These are phyloP conservation scores for Ranitomeya variabilis DNA, from an alignment of 2,113 vertebrate species.

Conservation along the genomic window DNA sequence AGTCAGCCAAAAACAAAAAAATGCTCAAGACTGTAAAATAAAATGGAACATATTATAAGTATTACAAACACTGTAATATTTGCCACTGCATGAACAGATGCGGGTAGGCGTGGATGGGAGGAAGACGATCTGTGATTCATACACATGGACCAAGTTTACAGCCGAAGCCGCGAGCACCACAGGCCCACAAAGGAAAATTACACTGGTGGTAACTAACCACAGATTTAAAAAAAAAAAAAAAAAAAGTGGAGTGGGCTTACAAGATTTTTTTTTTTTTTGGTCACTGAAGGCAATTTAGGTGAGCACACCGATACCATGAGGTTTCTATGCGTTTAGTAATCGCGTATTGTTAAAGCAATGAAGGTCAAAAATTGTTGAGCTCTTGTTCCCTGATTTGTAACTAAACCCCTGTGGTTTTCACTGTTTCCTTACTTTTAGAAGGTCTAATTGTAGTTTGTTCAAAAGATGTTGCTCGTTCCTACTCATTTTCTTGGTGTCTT, in stretches of 20 bases:
- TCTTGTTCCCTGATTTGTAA: neutral
- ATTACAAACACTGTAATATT: neutral
- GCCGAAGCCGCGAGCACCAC: neutral
- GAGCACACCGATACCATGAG: neutral
- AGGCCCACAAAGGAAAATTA: conserved; percentile 47
- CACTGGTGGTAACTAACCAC: conserved; percentile 18
- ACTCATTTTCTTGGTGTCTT: neutral
- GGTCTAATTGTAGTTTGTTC: neutral
- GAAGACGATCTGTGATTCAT: conserved; percentile 10
- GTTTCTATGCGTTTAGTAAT: neutral
- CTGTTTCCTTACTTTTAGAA: neutral
- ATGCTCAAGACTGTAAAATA: neutral
- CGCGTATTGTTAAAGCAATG: neutral
- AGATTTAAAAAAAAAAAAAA: neutral
- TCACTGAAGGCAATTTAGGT: conserved; percentile 8
- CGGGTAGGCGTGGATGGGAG: neutral
- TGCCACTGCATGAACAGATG: neutral
- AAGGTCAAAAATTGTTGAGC: neutral
- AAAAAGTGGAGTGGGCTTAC: too few relatives aligned
- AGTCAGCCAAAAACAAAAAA: neutral
- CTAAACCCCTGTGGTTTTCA: neutral
- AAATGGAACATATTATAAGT: neutral
- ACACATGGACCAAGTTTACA: neutral
- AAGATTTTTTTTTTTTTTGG: neutral
- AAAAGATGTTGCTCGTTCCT: neutral